Base-by-base conservation (phyloP, 2,797 vertebrate species). In the Sylvilagus floridanus region DNA sequence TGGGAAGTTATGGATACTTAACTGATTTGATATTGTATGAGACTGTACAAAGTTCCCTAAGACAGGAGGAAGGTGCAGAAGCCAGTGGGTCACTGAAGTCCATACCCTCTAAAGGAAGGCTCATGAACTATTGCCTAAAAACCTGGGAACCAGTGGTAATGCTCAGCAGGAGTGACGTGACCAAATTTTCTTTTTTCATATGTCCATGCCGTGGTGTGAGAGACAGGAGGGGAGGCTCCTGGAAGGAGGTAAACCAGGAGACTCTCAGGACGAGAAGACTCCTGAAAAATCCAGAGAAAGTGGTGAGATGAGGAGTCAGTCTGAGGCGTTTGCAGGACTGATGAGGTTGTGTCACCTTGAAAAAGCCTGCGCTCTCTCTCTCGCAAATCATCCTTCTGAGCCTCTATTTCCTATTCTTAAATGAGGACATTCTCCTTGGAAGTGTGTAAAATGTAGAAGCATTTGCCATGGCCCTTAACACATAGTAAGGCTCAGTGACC, bases 401-500 rank as follows among this genome's bases (percentile, higher is more conserved):
- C 17, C 52, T 54, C 7, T 50, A 17, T 75, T 96, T 62, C 10
- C 19, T 63, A 84, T 71, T 79, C 77, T 84, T 54, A 89, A 84
- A 24, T 16, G 7, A 62, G 6, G 10, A 88, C 11, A 66, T 50
- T 79, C 1, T 73, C 7, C 47, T 84, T 57, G 7, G 17, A 47
- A 50, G 65, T 42, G 71, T 54, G n/a, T 54, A 63, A 52, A 5
- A 0, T 76, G 24, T 9, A 7, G 6, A 75, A 69, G 9, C 57
- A 52, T 22, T 66, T 11, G n/a, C 17, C 21, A 52, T 12, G n/a
- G 21, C 17, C 32, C 57, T 42, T 91, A n/a, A 21, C 7, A 78
- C 14, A 21, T 47, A n/a, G 16, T 17, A 60, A 72, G 26, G 35
- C 30, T 84, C 19, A 84, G 21, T 21, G 57, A 19, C 30, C 28